Base-by-base conservation (phyloP, 1,140 invertebrate genomes). In the Cephus cinctus region DNA sequence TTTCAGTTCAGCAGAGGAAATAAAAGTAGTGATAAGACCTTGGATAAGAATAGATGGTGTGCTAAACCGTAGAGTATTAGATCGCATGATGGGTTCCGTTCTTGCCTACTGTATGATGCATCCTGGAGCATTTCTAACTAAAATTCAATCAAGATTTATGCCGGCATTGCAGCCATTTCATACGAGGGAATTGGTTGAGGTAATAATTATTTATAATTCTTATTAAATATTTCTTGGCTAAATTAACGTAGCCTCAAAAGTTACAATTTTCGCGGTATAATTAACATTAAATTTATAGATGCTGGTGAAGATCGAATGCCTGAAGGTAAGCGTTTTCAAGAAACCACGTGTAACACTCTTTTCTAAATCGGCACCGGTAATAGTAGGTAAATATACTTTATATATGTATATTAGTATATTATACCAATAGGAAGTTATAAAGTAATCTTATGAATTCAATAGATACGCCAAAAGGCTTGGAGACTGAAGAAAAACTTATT, bases 11-110 rank as follows among this genome's bases (percentile, higher is more conserved):
- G 58, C 67, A 4, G 66, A 77, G 57, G 64, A 76, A 43, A 65
- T 78, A 18, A 70, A 67, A 50, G 71, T 80, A 1, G 61, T 71
- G 14, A 67, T 80, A 42, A 73, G 83, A 50, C 86, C 87, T 0
- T 92, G 89, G 90, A 83, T 86, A 42, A 79, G 84, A 48, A 78
- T 90, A 4, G 86, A 91, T 67, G 89, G 88, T 1, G 76, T 79
- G 1, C 59, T 92, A 1, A 90, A 92, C 69, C 75, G 82, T 18
- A 70, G 82, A 30, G 79, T 86, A 2, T 69, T 92, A 12, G 83
- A 86, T 59, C 80, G 83, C 22, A 83, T 88, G 80, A 49, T 91
- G 21, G 82, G 84, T 19, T 77, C 82, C 8, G 59, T 90, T 34
- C 68, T 89, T 19, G 77, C 81, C 4, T 80, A 84, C 44, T 82